These are phyloP conservation scores for Rhynchomys soricoides DNA, from an alignment of 2,113 vertebrate species.

Conservation along the genomic window DNA sequence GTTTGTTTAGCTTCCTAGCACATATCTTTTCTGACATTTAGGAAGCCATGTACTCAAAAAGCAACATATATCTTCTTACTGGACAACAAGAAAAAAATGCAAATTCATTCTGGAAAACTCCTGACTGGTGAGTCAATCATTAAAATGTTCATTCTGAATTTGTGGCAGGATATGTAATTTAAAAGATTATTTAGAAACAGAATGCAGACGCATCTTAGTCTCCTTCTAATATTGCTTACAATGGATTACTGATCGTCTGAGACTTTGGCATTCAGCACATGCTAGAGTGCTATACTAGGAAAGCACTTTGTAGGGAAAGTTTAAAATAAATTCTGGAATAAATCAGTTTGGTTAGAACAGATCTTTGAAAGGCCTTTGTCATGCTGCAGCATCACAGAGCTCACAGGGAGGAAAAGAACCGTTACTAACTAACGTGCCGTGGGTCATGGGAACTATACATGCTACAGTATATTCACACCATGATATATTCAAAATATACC, in stretches of 20 bases:
- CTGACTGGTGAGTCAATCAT: slow-evolving; percentile 39
- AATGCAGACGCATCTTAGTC: slow-evolving; percentile 20
- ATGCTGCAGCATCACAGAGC: background rate
- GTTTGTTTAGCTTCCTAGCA: background rate
- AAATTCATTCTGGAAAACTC: slow-evolving; percentile 47
- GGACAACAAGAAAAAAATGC: slow-evolving; percentile 14
- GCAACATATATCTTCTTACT: background rate
- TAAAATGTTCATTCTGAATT: slow-evolving; percentile 56
- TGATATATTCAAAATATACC: background rate
- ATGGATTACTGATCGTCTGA: background rate
- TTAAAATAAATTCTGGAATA: background rate
- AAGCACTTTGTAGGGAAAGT: background rate
- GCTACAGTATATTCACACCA: background rate
- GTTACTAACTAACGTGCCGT: background rate
- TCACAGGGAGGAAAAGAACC: background rate
- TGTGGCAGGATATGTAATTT: slow-evolving; percentile 6
- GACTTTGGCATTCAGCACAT: background rate
- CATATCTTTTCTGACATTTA: slow-evolving; percentile 45
- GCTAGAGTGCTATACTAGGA: background rate
- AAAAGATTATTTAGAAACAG: slow-evolving; percentile 48
- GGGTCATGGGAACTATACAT: background rate
- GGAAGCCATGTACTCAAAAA: slow-evolving; percentile 14
- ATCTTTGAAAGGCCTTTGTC: background rate
- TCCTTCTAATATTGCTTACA: slow-evolving; percentile 33
- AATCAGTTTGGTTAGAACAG: background rate